Base-by-base conservation (phyloP, 2,888 invertebrate species). In the Pandemis corylana region DNA sequence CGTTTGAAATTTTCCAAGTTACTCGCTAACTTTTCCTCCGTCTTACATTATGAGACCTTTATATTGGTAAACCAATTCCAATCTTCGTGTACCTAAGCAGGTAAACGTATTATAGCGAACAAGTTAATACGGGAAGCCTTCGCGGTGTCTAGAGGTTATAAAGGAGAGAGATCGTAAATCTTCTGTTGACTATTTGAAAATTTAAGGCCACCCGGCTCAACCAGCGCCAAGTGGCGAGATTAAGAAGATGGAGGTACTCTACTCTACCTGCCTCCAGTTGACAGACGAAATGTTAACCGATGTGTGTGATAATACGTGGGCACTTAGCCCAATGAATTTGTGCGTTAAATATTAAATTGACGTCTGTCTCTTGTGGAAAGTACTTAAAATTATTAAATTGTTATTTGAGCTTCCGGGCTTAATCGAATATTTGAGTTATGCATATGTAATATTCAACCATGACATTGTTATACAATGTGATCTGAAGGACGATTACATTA, bases 131-230 rank as follows among this genome's bases (percentile, higher is more conserved):
- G 56, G 20, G 68, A 44, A 44, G 68, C 63, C 46, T 46, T 42
- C 36, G 41, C 53, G 63, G 64, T 65, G 68, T 49, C 59, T 59
- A 46, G 20, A 46, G 73, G 59, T 51, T 51, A 42, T 36, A 44
- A 64, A 66, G 44, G 46, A 41, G 28, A 12, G 61, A 28, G 56
- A 41, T n/a, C 46, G 62, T 72, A 72, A 72, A 68, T 68, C 68
- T 67, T 51, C 44, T 63, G 62, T 68, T 68, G 64, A 73, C 49
- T 59, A 68, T 64, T 68, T 73, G 68, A 73, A 73, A 68, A 73
- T 68, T 36, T 75, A 70, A 70, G 61, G 62, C 20, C 62, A 20
- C 72, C 9, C 9, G 28, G 6, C 56, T 42, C 67, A 36, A 9
- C 59, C 53, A 5, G 59, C 12, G 28, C 36, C 42, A 46, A 62